Evolutionary conservation across 2,888 invertebrate genomes (phyloP), one percentile per base, ranked within the genome.

Genomic region (Allophyes oxyacanthae): DNA sequence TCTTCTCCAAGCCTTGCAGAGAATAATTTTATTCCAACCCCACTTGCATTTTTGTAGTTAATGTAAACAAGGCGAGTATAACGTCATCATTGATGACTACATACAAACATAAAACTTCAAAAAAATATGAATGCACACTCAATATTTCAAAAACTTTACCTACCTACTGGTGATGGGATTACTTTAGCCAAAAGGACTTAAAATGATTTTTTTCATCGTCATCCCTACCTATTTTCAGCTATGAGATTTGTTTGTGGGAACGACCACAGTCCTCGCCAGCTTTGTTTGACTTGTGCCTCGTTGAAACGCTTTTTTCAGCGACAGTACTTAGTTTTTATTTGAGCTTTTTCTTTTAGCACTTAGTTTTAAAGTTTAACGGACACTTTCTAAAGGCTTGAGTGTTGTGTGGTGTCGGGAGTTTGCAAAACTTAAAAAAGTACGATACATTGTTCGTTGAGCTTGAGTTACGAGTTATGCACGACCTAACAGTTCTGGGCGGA

Each of bases 191-290:
- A 41, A 10, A 5, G 4, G 10, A 30, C 10, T 13, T 26, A 37
- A 61, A 52, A 34, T 15, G n/a, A n/a, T 15, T 25, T 38, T 53
- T 44, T 30, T 14, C 14, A 32, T 57, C 52, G 61, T 59, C 65
- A 65, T 11, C 74, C 74, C 74, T 71, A 56, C 36, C 33, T 13
- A 25, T 43, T 59, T 25, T 33, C 32, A 44, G 37, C 55, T 62
- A 69, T 59, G 62, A 67, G 64, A 78, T 78, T 77, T 81, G 77
- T 77, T 78, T 79, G 75, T 59, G 45, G 58, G 60, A 60, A 67
- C 69, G 70, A 67, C 75, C 73, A 64, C 65, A 56, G 64, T 56
- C 57, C 61, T 64, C 55, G 44, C 36, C 44, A 42, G 67, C 65
- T 50, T 73, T 76, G 74, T 78, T 75, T 69, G 60, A 55, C 61